Conservation (phyloP, 1,140 invertebrate species). For the Anagrus nilaparvatae region DNA sequence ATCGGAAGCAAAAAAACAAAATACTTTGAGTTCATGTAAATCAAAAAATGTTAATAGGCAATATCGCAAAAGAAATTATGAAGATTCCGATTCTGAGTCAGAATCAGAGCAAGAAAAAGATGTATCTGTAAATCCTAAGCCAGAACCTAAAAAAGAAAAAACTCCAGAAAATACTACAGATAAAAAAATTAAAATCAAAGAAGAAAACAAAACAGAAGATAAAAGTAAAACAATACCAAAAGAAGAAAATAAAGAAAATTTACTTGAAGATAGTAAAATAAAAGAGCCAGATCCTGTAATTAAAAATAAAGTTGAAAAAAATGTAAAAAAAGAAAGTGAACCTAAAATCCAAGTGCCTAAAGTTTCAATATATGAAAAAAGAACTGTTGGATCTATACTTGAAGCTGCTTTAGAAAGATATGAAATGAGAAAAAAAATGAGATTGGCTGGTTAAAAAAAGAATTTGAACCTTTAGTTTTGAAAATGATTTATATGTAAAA, state of each 20-base stretch:
- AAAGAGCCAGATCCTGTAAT: constrained; percentile 13
- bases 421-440: constrained; percentile 59
- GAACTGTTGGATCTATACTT: constrained; percentile 71
- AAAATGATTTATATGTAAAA: too few species aligned
- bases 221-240: constrained; percentile 17
- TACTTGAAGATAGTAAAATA: not conserved
- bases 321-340: constrained; percentile 18
- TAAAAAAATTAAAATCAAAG: constrained; percentile 24
- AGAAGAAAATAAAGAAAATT: constrained; percentile 11
- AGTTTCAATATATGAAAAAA: constrained; percentile 70
- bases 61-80: constrained; percentile 10
- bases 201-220: constrained; percentile 26
- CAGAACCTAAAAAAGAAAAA: constrained; percentile 17
- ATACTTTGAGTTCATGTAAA: constrained; percentile 13
- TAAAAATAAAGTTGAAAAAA: constrained; percentile 31
- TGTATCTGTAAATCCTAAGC: constrained; percentile 17
- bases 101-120: not conserved
- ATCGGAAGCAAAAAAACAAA: constrained; percentile 3
- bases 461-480: too few species aligned
- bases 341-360: constrained; percentile 33
- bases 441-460: constrained; percentile 26
- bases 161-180: constrained; percentile 6
- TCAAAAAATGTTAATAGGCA: constrained; percentile 13
- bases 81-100: constrained; percentile 7
- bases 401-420: constrained; percentile 71